Evolutionary conservation across 1,140 invertebrate species (phyloP), one percentile per base, ranked within the genome.

Genomic region (Drosophila teissieri): DNA sequence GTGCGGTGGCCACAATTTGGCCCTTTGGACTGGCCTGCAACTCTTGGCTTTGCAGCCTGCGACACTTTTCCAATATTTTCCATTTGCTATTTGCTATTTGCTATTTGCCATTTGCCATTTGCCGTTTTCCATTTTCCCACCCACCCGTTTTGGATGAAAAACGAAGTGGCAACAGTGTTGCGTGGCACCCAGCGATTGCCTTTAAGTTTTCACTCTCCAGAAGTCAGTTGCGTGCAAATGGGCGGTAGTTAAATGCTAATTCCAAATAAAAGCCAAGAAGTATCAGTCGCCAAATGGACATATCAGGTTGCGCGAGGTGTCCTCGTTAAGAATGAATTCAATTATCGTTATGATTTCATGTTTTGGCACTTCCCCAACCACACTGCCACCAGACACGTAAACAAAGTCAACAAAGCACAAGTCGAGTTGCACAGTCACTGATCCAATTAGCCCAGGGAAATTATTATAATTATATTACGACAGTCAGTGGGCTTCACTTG

Each of bases 1-100:
- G 85, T 79, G 78, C 65, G 67, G 51, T 90, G 80, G 15, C 63
- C 85, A 91, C 80, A 82, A 81, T 88, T 91, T 91, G 90, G 82
- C 90, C 90, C 82, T 79, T 82, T 79, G 57, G 46, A 58, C 48
- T 34, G 46, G 27, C 51, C 57, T 52, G 74, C 65, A 55, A 62
- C 73, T 60, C 52, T 64, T 44, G 49, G 46, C 48, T 68, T 19
- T 45, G 27, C 39, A 27, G 80, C 74, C 74, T 68, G 69, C 76
- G 80, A 80, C 80, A 89, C 62, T 89, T 72, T 78, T 80, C 76
- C 76, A 68, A 75, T 86, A 73, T 61, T 49, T 80, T 24, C 60
- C 39, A 27, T 45, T 24, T 57, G 40, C 22, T 5, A 24, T 24
- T 24, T 24, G 3, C 40, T 11, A 19, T 19, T 44, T 19, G 0